Evolutionary conservation across 1,140 invertebrate genomes (phyloP).

Genomic region (Brachionus rubens): DNA sequence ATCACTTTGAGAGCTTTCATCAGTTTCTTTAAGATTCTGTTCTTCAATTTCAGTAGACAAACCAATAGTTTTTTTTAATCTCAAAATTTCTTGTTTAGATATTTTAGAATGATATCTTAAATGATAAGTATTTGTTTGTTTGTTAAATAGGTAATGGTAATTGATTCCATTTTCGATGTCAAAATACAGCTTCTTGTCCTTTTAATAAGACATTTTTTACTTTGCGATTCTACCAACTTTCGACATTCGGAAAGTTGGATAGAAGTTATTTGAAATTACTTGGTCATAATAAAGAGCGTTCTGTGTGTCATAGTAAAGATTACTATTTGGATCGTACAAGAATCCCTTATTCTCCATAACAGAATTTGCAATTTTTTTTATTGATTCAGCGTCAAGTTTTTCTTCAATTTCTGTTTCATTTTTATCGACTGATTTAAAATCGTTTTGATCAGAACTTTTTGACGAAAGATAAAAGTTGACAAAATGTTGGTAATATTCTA

Average conservation of each 20-base stretch:
- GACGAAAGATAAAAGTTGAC: not conserved
- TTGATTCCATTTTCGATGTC: conserved; percentile 3
- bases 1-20: conserved; percentile 1
- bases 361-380: conserved; percentile 9
- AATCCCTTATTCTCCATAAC: conserved; percentile 3
- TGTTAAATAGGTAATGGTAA: not conserved
- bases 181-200: not conserved
- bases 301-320: conserved; percentile 5
- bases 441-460: not conserved
- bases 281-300: conserved; percentile 33
- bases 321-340: not conserved
- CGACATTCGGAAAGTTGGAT: too few species aligned
- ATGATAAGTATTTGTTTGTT: conserved; percentile 11
- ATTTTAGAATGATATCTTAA: conserved; percentile 16
- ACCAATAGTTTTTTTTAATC: not conserved
- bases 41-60: not conserved
- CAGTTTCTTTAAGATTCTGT: not conserved
- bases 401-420: not conserved
- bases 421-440: not conserved
- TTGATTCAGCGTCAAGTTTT: not conserved
- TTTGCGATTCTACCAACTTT: too few species aligned
- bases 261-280: too few species aligned
- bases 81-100: not conserved
- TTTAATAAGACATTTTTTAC: too few species aligned
- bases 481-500: conserved; percentile 37